Percentiles rank a stretch among this genome's conserved stretches.
These are phyloP conservation scores for Stramonita haemastoma DNA, from an alignment of 2,888 invertebrate genomes.

Conservation along the genomic window DNA sequence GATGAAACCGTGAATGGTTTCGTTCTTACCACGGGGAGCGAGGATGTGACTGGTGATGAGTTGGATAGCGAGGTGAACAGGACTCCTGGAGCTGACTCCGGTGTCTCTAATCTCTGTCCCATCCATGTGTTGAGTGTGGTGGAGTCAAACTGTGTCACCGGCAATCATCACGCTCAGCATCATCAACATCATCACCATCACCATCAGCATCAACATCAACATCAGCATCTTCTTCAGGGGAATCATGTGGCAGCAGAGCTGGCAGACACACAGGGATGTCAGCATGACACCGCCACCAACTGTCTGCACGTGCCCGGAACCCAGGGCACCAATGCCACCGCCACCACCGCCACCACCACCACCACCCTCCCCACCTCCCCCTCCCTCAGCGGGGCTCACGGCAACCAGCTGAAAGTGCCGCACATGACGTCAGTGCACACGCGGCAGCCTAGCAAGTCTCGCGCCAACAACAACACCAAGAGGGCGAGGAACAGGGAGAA, in stretches of 20 bases:
- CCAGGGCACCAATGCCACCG: not conserved
- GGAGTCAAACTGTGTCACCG: constrained; percentile 21
- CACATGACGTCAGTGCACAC: constrained; percentile 47
- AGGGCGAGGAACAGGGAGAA: constrained; percentile 55
- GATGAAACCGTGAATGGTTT: not conserved
- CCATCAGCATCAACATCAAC: not conserved
- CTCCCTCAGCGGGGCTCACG: not conserved
- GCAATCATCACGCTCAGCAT: not conserved
- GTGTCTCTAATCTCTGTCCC: not conserved
- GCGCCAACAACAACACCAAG: constrained; percentile 60
- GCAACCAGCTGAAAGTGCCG: constrained; percentile 47
- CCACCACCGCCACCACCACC: not conserved
- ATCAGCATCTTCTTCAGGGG: not conserved
- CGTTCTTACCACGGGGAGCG: not conserved
- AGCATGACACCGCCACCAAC: constrained; percentile 15
- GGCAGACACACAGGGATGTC: not conserved
- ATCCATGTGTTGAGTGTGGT: constrained; percentile 22
- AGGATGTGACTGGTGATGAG: not conserved
- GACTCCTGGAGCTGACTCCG: too few species aligned
- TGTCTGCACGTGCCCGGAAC: not conserved
- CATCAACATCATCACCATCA: too few species aligned
- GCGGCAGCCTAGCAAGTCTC: constrained; percentile 49
- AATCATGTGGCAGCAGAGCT: not conserved
- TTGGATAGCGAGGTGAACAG: not conserved
- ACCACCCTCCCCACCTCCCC: not conserved